Evolutionary conservation across 2,797 vertebrate species (phyloP), one percentile per base, ranked within the genome.

Genomic region (Ispidina lecontei): DNA sequence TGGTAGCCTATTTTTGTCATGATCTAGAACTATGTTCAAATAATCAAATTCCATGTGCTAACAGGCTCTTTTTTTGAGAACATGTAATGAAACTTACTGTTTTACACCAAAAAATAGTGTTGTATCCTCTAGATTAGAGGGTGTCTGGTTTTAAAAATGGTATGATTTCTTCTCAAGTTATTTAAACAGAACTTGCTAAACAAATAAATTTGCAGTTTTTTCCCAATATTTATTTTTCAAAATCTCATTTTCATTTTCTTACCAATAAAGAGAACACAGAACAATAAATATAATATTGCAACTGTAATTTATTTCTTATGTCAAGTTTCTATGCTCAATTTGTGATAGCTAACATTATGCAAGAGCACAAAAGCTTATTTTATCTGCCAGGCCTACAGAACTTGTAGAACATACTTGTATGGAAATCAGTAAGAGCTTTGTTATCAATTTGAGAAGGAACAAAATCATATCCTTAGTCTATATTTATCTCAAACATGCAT

Each of bases 401-500:
- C 25, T 84, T 52, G 16, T 83, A 89, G 43, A 60, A 37, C 15
- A 33, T 67, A 72, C n/a, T 84, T 84, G 14, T 89, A 54, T 11
- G 84, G 71, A 90, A 96, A 73, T 86, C 56, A 79, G 31, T 47
- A 74, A 78, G 54, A 92, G 69, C 17, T 81, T 92, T 92, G 44
- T 71, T 69, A 83, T 54, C 60, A 74, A 12, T 90, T 67, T 41
- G 14, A 76, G 62, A 85, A 88, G 46, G 63, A 81, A 60, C 35
- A 71, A 86, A 87, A 89, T 94, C 68, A 93, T 23, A 84, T 76
- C n/a, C 46, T 82, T 75, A 62, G 39, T 91, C 84, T 96, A 59
- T 90, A 79, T 95, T 93, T 92, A 47, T 89, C 86, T 93, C 63
- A 80, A 87, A 84, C 56, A 71, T 71, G 31, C 77, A 76, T 85